Evolutionary conservation across 2,797 vertebrate species (phyloP).

Genomic region (Trematomus bernacchii): DNA sequence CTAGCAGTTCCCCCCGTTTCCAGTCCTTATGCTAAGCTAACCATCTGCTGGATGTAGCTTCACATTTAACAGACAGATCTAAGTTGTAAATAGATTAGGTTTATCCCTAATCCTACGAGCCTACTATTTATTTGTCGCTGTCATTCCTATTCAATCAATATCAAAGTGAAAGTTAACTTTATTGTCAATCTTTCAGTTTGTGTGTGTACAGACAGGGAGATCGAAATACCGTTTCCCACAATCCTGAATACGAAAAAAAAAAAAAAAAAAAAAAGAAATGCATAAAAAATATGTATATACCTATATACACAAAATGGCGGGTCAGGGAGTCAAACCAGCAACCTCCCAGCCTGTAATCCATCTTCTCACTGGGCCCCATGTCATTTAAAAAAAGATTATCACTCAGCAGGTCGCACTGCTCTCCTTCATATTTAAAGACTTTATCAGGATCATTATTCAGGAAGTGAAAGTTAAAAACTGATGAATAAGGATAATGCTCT

Average conservation of each 20-base stretch:
- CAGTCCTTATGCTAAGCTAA: constrained; percentile 4
- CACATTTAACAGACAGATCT: neutral
- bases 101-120: neutral
- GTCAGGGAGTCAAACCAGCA: constrained; percentile 5
- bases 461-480: constrained; percentile 66
- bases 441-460: constrained; percentile 62
- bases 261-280: too few relatives aligned
- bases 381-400: constrained; percentile 38
- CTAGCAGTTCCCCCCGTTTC: neutral
- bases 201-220: too few relatives aligned
- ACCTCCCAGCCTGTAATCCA: neutral
- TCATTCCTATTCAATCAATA: neutral
- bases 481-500: constrained; percentile 65
- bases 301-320: too few relatives aligned
- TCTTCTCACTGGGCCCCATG: neutral
- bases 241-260: too few relatives aligned
- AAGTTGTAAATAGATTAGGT: neutral
- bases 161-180: neutral
- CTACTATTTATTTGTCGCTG: neutral
- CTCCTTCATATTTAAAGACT: constrained; percentile 58
- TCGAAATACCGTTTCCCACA: too few relatives aligned
- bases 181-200: too few relatives aligned
- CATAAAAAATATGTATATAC: too few relatives aligned
- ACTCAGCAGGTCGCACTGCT: constrained; percentile 35
- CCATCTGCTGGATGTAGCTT: neutral